Percentiles rank a stretch among this genome's conserved stretches.
Conservation (phyloP, 92 coral and sea anemone species). For the Virgularia gustaviana region DNA sequence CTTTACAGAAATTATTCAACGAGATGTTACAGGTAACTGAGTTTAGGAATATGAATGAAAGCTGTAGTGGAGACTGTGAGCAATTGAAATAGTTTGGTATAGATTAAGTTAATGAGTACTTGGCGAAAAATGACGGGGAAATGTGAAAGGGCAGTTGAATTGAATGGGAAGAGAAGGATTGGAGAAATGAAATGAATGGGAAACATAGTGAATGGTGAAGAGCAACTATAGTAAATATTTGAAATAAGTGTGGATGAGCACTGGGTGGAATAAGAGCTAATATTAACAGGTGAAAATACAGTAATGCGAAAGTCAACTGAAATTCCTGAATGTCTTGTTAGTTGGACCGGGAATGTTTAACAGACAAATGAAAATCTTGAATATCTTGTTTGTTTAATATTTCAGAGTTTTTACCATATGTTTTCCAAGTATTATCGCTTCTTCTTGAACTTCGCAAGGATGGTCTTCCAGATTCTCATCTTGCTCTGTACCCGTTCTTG, state of each 20-base stretch:
- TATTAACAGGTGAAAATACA: too few relatives aligned
- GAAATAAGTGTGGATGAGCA: too few relatives aligned
- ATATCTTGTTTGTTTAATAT: background rate
- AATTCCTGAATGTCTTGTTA: too few relatives aligned
- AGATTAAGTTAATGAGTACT: too few relatives aligned
- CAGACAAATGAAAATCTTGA: background rate
- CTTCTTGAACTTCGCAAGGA: slow-evolving; percentile 84
- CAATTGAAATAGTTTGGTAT: background rate
- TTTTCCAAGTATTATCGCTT: slow-evolving; percentile 89
- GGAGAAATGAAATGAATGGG: too few relatives aligned
- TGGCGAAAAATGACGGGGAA: too few relatives aligned
- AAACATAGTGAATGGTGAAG: too few relatives aligned
- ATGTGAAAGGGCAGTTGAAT: too few relatives aligned
- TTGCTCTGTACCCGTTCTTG: slow-evolving; percentile 75
- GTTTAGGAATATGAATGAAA: background rate
- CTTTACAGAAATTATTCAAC: slow-evolving; percentile 74
- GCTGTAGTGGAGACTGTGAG: background rate
- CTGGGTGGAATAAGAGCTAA: too few relatives aligned
- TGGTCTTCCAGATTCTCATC: slow-evolving; percentile 71
- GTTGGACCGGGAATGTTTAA: background rate
- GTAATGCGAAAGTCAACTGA: too few relatives aligned
- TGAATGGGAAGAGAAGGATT: too few relatives aligned
- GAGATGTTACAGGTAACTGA: slow-evolving; percentile 85
- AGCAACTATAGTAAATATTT: too few relatives aligned
- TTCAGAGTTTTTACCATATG: slow-evolving; percentile 91